Percentiles rank a stretch among this genome's conserved stretches.
These are phyloP conservation scores for Cuculus canorus DNA, from an alignment of 2,797 vertebrate genomes.

Conservation along the genomic window DNA sequence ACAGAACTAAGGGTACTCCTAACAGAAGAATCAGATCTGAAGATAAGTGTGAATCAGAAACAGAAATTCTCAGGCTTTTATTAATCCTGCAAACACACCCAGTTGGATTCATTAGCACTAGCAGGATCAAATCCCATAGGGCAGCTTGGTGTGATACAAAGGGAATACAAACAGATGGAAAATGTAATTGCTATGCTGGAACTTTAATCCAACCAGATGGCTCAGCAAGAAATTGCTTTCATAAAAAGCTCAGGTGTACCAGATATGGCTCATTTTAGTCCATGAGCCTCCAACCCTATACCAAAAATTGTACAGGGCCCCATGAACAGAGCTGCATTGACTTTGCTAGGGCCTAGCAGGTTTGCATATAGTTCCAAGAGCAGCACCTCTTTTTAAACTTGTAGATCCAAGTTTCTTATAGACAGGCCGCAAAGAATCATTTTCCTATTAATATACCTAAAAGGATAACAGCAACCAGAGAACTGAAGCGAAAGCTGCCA, in stretches of 20 bases:
- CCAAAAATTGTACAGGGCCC: not conserved
- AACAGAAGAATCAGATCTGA: not conserved
- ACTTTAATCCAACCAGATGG: conserved; percentile 56
- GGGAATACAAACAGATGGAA: conserved; percentile 52
- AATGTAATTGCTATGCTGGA: conserved; percentile 3
- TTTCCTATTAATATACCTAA: not conserved
- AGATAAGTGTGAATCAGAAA: not conserved
- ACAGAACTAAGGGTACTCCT: not conserved
- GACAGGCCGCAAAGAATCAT: not conserved
- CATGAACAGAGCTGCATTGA: not conserved
- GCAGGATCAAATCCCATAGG: conserved; percentile 21
- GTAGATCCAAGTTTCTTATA: not conserved
- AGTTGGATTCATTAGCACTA: conserved; percentile 34
- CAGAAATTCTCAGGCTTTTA: not conserved
- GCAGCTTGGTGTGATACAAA: not conserved
- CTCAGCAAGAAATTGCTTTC: conserved; percentile 18
- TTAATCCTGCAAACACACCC: not conserved
- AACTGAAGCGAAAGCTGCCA: conserved; percentile 14
- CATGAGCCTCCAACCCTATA: not conserved
- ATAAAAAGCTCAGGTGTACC: conserved; percentile 18
- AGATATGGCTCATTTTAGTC: not conserved
- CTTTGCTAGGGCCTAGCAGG: not conserved
- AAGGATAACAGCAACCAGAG: not conserved
- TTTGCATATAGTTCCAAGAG: not conserved
- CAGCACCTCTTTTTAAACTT: not conserved